Base-by-base conservation (phyloP, 2,888 invertebrate species). In the Rhorus exstirpatorius region DNA sequence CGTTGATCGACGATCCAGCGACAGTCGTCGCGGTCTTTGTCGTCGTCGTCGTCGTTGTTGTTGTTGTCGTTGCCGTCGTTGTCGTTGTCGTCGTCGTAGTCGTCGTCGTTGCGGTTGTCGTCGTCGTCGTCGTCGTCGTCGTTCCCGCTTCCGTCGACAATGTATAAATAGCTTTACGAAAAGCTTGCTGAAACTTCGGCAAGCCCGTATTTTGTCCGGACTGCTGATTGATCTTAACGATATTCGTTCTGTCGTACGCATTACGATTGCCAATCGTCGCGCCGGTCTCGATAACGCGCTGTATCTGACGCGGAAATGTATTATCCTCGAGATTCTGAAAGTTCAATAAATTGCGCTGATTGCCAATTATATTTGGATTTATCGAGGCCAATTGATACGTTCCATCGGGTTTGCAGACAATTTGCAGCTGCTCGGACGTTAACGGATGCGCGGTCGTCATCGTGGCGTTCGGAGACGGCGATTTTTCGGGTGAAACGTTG, bases 161-260 rank as follows among this genome's bases (percentile, higher is more conserved):
- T 0, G 91, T 91, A 46, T 92, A 96, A 55, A 96, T 95, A 58
- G 96, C 95, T 92, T 96, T 96, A 0, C 96, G 96, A 91, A 97
- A 97, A 0, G 96, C 96, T 92, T 96, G 96, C 89, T 96, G 96
- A 90, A 97, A 97, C 92, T 97, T 96, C 1, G 97, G 97, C 79
- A 97, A 93, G 71, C 94, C 92, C 0, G 93, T 81, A 65, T 91
- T 93, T 24, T 90, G 91, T 0, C 85, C 85, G 0, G 88, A 70
- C 19, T 83, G 83, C 35, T 79, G 81, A 0, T 65, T 44, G 14
- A 77, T 60, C 85, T 85, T 91, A 7, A 88, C 83, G 0, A 86
- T 58, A 1, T 87, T 68, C 12, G 88, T 17, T 72, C 90, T 88
- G 1, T 91, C 91, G 72, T 88, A 92, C 12, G 87, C 83, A n/a